These are phyloP conservation scores for Heptranchias perlo DNA, from an alignment of 2,113 vertebrate species.

Conservation along the genomic window DNA sequence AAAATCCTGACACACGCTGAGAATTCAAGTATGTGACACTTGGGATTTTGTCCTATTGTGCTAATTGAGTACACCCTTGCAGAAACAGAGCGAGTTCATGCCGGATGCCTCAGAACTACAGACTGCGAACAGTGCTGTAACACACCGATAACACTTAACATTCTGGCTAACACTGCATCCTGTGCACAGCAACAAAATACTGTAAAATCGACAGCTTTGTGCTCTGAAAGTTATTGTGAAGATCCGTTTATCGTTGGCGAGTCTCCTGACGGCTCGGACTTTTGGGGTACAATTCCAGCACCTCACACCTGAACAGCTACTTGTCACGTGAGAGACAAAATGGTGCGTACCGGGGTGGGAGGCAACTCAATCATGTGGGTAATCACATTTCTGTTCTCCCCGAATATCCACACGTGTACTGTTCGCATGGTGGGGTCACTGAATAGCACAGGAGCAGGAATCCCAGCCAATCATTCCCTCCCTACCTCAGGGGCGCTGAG, in stretches of 20 bases:
- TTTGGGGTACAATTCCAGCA: background rate
- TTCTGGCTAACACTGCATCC: background rate
- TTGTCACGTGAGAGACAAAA: background rate
- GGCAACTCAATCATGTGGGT: background rate
- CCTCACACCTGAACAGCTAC: background rate
- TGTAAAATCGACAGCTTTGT: background rate
- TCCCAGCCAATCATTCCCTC: background rate
- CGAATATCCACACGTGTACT: background rate
- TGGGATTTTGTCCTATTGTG: background rate
- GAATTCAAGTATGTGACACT: background rate
- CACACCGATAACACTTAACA: background rate
- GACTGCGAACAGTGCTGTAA: background rate
- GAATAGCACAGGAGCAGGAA: background rate
- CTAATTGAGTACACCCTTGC: background rate
- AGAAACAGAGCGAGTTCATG: background rate
- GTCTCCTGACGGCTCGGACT: background rate
- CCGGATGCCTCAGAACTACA: background rate
- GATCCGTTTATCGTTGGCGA: background rate
- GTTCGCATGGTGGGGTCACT: background rate
- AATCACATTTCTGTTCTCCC: background rate
- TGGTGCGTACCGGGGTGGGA: no score
- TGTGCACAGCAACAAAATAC: background rate
- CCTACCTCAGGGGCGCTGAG: background rate
- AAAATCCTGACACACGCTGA: background rate
- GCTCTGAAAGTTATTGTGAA: background rate